These are phyloP conservation scores for Wiebesia pumilae DNA, from an alignment of 1,140 invertebrate genomes.

Conservation along the genomic window DNA sequence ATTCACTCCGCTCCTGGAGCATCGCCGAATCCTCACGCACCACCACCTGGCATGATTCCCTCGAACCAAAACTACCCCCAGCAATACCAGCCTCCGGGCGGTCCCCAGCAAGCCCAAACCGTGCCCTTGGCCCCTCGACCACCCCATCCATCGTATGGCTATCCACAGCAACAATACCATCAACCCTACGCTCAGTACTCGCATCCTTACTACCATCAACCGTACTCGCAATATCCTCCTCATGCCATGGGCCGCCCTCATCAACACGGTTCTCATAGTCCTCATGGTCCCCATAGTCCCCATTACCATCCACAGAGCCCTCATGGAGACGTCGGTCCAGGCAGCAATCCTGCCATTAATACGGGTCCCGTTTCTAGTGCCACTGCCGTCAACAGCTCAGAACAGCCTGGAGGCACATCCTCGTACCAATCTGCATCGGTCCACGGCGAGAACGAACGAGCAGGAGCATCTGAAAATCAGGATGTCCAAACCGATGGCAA, in stretches of 20 bases:
- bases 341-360: conserved; percentile 59
- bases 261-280: conserved; percentile 67
- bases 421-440: conserved; percentile 62
- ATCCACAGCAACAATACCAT: conserved; percentile 79
- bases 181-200: conserved; percentile 78
- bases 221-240: conserved; percentile 77
- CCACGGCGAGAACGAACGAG: conserved; percentile 66
- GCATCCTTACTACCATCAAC: conserved; percentile 79
- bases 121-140: conserved; percentile 76
- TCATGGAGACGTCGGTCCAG: conserved; percentile 61
- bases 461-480: conserved; percentile 63
- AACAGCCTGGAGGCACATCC: conserved; percentile 63
- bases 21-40: conserved; percentile 64
- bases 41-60: conserved; percentile 72
- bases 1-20: conserved; percentile 63
- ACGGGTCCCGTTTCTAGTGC: conserved; percentile 46
- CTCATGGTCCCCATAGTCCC: conserved; percentile 64
- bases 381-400: conserved; percentile 45
- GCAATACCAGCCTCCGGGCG: conserved; percentile 64
- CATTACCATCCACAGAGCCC: conserved; percentile 71
- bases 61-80: conserved; percentile 74
- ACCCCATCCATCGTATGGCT: conserved; percentile 78
- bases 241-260: conserved; percentile 76
- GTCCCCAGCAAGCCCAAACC: conserved; percentile 72
- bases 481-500: conserved; percentile 67